Conservation (phyloP, 2,113 vertebrate species). For the Gadus macrocephalus region DNA sequence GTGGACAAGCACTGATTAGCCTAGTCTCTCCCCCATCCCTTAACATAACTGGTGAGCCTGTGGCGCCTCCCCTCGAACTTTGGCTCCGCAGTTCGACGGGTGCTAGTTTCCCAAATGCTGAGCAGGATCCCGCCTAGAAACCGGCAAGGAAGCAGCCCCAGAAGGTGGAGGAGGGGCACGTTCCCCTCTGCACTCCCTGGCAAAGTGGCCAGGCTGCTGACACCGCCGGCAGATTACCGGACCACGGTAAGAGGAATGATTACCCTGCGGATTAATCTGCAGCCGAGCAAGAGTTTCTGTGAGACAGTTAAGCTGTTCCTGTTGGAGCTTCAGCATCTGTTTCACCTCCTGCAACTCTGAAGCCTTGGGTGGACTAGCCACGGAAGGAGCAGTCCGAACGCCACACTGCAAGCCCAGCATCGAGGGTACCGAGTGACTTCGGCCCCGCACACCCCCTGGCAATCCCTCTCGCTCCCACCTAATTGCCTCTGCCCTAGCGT, state of each 20-base stretch:
- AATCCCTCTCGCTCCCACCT: not conserved
- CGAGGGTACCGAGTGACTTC: constrained; percentile 9
- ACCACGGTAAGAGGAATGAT: too few relatives aligned
- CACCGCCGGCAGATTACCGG: too few relatives aligned
- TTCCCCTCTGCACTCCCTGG: not conserved
- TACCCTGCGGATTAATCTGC: not conserved
- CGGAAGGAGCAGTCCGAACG: not conserved
- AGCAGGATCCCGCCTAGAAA: not conserved
- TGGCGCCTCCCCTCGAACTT: too few relatives aligned
- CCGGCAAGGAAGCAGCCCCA: not conserved
- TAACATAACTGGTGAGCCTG: not conserved
- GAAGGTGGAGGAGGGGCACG: not conserved
- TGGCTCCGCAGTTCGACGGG: not conserved
- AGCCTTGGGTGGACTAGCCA: too few relatives aligned
- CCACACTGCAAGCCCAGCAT: not conserved
- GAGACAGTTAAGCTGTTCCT: constrained; percentile 22
- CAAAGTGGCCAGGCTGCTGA: too few relatives aligned
- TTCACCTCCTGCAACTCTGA: not conserved
- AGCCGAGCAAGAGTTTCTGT: not conserved
- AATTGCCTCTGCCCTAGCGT: too few relatives aligned
- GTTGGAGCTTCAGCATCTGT: constrained; percentile 7
- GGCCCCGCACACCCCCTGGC: not conserved
- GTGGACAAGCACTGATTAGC: constrained; percentile 7
- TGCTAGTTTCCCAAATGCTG: not conserved
- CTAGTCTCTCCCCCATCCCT: too few relatives aligned